phyloP scores from a whole-genome alignment of 1,140 invertebrate genomes.

The Megathymus violae region DNA sequence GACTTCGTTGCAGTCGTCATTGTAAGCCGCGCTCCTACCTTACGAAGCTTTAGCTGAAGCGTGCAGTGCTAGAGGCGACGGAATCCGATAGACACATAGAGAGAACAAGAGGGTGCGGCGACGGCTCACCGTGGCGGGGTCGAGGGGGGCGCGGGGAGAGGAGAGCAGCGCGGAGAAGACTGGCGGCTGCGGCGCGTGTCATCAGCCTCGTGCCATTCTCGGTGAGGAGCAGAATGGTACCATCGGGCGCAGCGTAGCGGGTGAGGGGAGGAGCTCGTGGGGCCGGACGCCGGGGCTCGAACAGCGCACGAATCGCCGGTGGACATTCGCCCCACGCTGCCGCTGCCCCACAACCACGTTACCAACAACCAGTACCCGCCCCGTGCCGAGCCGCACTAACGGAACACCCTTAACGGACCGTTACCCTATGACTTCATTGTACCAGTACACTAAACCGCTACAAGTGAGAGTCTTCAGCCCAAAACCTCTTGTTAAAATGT shows the following conservation, averaged over 20 bases:
- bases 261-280: slow-evolving; percentile 68
- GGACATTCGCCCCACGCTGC: too few species aligned
- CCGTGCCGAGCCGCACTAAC: slow-evolving; percentile 65
- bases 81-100: slow-evolving; percentile 75
- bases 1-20: slow-evolving; percentile 28
- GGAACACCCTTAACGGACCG: slow-evolving; percentile 70
- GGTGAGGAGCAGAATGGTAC: slow-evolving; percentile 81
- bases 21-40: slow-evolving; percentile 71
- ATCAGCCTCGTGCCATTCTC: slow-evolving; percentile 83
- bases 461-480: neutral
- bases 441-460: neutral
- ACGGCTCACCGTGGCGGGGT: slow-evolving; percentile 81
- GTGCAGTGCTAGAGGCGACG: slow-evolving; percentile 79
- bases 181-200: slow-evolving; percentile 78
- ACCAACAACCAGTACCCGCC: slow-evolving; percentile 68
- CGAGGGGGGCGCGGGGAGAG: slow-evolving; percentile 78
- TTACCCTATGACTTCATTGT: neutral
- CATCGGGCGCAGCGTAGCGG: slow-evolving; percentile 78
- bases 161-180: slow-evolving; percentile 79
- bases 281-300: slow-evolving; percentile 61
- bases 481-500: neutral
- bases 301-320: slow-evolving; percentile 69
- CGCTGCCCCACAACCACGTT: slow-evolving; percentile 78
- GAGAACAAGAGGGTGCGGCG: slow-evolving; percentile 68
- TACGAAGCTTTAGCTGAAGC: slow-evolving; percentile 77